A percentile compares a stretch with the other conserved stretches of the same genome.
Evolutionary conservation across 1,140 invertebrate genomes (phyloP).

Genomic region (Colletes gigas): DNA sequence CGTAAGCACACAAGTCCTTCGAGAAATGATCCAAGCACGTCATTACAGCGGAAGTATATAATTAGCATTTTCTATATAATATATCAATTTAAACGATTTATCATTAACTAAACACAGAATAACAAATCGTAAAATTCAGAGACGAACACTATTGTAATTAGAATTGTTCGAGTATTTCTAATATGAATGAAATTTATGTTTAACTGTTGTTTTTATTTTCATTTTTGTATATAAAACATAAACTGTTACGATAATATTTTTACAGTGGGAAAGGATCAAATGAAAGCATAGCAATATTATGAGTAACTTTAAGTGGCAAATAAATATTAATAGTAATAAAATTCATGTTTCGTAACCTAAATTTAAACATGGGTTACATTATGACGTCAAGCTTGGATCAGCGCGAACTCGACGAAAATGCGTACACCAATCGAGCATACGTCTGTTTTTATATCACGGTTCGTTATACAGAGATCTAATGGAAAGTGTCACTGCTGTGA

Average conservation of each 20-base stretch:
- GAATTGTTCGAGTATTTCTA: not conserved
- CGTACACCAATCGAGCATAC: constrained; percentile 34
- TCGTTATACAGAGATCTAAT: constrained; percentile 17
- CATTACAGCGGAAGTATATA: not conserved
- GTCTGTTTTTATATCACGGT: constrained; percentile 25
- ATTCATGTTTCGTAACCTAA: constrained; percentile 20
- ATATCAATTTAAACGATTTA: not conserved
- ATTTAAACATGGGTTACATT: constrained; percentile 13
- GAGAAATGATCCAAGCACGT: constrained; percentile 13
- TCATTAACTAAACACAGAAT: not conserved
- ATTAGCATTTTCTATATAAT: not conserved
- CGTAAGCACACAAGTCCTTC: not conserved
- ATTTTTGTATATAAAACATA: not conserved
- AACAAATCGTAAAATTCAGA: not conserved
- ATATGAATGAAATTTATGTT: not conserved
- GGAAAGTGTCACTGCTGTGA: constrained; percentile 24
- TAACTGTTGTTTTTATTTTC: not conserved
- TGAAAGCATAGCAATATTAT: not conserved
- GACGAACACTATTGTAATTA: not conserved
- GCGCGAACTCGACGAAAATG: constrained; percentile 45
- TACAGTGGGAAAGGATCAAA: too few relatives aligned
- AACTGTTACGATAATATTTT: not conserved
- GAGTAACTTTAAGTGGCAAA: not conserved
- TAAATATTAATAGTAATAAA: not conserved
- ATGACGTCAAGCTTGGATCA: constrained; percentile 36